phyloP scores from a whole-genome alignment of 1,140 invertebrate genomes.

The Periplaneta americana region DNA sequence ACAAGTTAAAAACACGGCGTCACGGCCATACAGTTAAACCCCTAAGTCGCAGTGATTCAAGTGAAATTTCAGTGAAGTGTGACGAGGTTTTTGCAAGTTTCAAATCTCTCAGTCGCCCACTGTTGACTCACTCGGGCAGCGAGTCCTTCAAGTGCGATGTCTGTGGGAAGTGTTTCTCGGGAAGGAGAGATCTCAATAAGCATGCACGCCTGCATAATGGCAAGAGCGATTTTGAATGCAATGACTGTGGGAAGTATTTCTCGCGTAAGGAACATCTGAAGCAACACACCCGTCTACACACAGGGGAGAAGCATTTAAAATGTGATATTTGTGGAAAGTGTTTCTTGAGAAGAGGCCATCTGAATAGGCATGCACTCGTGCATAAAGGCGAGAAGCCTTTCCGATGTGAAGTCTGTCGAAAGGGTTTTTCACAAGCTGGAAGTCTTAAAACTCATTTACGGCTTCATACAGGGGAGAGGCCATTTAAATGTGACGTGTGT shows the following conservation, averaged over 20 bases:
- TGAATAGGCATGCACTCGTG: background rate
- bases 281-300: background rate
- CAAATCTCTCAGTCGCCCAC: no score
- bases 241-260: slow-evolving; percentile 3
- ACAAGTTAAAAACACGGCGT: no score
- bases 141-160: no score
- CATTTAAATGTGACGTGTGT: no score
- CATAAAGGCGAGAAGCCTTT: slow-evolving; percentile 14
- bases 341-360: background rate
- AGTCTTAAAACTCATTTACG: background rate
- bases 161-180: background rate
- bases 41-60: no score
- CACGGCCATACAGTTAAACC: no score
- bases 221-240: background rate
- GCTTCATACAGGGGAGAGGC: no score
- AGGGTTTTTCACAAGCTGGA: background rate
- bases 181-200: background rate
- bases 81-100: no score
- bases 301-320: slow-evolving; percentile 1
- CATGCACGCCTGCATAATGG: slow-evolving; percentile 2
- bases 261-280: background rate
- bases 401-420: background rate
- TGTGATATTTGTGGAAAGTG: background rate
- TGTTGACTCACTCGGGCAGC: no score
- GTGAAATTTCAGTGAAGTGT: no score